phyloP scores from a whole-genome alignment of 2,113 vertebrate genomes.

The rat (Rattus norvegicus) region GRCr8 NC_086023.1:135344501-135345000 shows the following conservation, averaged over 20 bases:
- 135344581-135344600: too few relatives aligned
- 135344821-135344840: neutral
- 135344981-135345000: neutral
- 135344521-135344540: neutral
- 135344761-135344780: neutral
- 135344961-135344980: neutral
- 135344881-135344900: too few relatives aligned
- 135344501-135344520: neutral
- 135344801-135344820: conserved; percentile 17
- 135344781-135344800: neutral
- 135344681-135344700: too few relatives aligned
- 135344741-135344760: neutral
- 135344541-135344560: neutral
- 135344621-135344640: too few relatives aligned
- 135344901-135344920: too few relatives aligned
- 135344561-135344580: too few relatives aligned
- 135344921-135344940: neutral
- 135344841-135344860: conserved; percentile 14
- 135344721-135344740: too few relatives aligned
- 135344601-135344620: too few relatives aligned
- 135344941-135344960: neutral
- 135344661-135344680: too few relatives aligned
- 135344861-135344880: too few relatives aligned
- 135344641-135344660: too few relatives aligned
- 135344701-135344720: too few relatives aligned